These are phyloP conservation scores for Stigmatopora nigra DNA, from an alignment of 2,113 vertebrate species.

Conservation along the genomic window DNA sequence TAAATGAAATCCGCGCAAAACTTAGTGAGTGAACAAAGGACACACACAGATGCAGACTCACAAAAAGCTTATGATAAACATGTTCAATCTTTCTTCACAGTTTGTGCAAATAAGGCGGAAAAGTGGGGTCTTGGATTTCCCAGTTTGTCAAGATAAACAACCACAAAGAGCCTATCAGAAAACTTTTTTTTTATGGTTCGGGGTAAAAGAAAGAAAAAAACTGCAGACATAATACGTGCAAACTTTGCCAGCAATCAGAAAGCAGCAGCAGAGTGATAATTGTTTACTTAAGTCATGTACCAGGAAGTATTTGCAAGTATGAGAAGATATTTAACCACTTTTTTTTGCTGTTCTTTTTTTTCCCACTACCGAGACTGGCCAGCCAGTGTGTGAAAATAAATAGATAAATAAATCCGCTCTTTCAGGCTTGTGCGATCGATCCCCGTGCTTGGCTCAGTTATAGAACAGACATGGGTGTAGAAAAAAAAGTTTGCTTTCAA, in stretches of 20 bases:
- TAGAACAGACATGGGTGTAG: not conserved
- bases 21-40: slow-evolving; percentile 13
- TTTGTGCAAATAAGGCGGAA: slow-evolving; percentile 19
- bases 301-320: not conserved
- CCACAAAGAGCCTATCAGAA: slow-evolving; percentile 51
- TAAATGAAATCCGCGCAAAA: not conserved
- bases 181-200: slow-evolving; percentile 5
- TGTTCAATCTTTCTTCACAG: slow-evolving; percentile 36
- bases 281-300: slow-evolving; percentile 1
- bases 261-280: not conserved
- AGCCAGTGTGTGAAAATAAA: slow-evolving; percentile 65
- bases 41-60: slow-evolving; percentile 10
- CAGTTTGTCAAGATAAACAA: slow-evolving; percentile 26
- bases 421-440: slow-evolving; percentile 35
- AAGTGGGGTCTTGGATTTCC: slow-evolving; percentile 2
- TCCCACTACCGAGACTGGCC: slow-evolving; percentile 11
- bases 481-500: not conserved
- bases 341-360: not conserved
- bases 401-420: slow-evolving; percentile 71
- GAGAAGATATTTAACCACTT: not conserved
- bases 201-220: too few species aligned
- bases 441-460: not conserved
- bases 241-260: not conserved
- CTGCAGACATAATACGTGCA: not conserved
- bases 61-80: slow-evolving; percentile 5